Percentiles rank a stretch among this genome's conserved stretches.
Evolutionary conservation across 2,888 invertebrate species (phyloP).

Genomic region (Ecdyonurus torrentis): DNA sequence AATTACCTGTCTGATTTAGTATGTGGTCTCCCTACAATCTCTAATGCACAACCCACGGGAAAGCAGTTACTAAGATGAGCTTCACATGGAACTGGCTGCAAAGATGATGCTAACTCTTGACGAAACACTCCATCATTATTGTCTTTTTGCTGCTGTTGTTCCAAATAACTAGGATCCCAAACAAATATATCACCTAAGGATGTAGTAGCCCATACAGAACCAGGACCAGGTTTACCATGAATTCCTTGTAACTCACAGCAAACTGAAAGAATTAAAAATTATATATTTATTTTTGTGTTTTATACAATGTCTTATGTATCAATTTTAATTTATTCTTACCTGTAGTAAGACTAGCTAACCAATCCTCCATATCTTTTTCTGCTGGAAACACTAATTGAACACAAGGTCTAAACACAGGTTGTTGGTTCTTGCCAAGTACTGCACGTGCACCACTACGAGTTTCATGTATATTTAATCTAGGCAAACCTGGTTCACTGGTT

Average conservation of each 20-base stretch:
- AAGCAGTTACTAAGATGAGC: constrained; percentile 55
- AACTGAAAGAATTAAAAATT: constrained; percentile 26
- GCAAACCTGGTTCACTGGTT: constrained; percentile 56
- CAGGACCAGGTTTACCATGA: constrained; percentile 48
- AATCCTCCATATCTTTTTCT: constrained; percentile 77
- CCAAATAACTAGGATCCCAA: constrained; percentile 52
- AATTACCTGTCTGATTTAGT: constrained; percentile 56
- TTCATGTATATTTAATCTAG: constrained; percentile 50
- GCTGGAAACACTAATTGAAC: constrained; percentile 62
- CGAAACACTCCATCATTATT: constrained; percentile 25
- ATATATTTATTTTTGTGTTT: not conserved
- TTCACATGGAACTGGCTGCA: constrained; percentile 29
- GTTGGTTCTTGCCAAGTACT: constrained; percentile 33
- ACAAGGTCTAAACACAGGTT: constrained; percentile 27
- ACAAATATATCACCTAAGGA: constrained; percentile 66
- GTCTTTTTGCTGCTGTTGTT: constrained; percentile 19
- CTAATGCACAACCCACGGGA: constrained; percentile 48
- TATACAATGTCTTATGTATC: not conserved
- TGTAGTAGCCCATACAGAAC: constrained; percentile 63
- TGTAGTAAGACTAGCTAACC: constrained; percentile 65
- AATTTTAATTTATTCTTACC: constrained; percentile 21
- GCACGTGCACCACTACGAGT: constrained; percentile 29
- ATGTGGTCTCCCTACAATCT: constrained; percentile 51
- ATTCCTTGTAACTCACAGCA: constrained; percentile 56
- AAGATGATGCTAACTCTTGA: constrained; percentile 4